Evolutionary conservation across 2,797 vertebrate genomes (phyloP).

Genomic region (Phoeniculus purpureus): DNA sequence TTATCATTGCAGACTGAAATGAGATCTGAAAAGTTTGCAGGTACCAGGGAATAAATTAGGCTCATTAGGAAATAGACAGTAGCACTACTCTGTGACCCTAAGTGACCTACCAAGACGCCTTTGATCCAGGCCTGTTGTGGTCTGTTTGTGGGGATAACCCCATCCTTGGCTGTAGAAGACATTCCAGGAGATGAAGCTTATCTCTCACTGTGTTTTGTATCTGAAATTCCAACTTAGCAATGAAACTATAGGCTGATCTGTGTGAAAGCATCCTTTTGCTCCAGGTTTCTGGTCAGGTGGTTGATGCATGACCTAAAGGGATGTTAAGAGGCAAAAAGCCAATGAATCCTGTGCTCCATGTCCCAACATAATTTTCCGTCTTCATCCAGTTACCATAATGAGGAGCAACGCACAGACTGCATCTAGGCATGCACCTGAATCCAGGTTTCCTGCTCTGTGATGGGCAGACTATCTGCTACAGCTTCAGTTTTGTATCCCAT

Average conservation of each 20-base stretch:
- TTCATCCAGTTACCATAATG: background rate
- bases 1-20: background rate
- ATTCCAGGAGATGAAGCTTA: background rate
- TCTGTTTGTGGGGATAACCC: background rate
- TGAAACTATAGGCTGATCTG: background rate
- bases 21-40: background rate
- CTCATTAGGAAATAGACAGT: background rate
- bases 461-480: fast-evolving
- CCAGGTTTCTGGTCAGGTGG: background rate
- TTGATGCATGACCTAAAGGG: background rate
- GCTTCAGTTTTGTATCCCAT: background rate
- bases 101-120: background rate
- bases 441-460: background rate
- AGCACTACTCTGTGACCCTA: background rate
- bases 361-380: background rate
- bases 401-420: background rate
- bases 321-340: background rate
- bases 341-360: background rate
- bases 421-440: background rate
- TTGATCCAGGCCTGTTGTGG: background rate
- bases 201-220: background rate
- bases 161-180: background rate
- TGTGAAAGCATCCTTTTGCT: background rate
- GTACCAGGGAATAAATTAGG: background rate
- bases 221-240: background rate